Conservation (phyloP, 2,113 vertebrate genomes). For the Platysternon megacephalum region DNA sequence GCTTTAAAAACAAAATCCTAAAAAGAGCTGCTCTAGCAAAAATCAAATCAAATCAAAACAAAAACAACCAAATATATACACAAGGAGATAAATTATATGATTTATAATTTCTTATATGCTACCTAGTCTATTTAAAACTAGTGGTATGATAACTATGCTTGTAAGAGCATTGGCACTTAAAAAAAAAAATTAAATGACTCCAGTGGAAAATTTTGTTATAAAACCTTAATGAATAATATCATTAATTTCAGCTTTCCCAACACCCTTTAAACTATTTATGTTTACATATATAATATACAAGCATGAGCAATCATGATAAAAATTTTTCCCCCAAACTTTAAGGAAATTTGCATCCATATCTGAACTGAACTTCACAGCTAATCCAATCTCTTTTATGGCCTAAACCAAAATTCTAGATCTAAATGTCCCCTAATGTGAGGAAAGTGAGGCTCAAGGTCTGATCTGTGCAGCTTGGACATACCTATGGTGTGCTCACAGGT, state of each 20-base stretch:
- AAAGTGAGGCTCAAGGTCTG: too few relatives aligned
- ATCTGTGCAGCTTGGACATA: too few relatives aligned
- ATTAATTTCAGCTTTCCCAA: rapidly evolving
- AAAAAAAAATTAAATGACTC: too few relatives aligned
- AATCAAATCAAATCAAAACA: neutral
- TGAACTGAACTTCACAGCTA: neutral
- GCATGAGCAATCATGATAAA: neutral
- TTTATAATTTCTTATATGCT: neutral
- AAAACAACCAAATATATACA: neutral
- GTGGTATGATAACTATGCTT: neutral
- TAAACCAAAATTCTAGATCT: neutral
- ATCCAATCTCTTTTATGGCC: neutral
- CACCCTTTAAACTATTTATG: neutral
- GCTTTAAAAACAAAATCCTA: neutral
- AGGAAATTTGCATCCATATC: neutral
- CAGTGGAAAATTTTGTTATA: neutral
- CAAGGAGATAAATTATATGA: neutral
- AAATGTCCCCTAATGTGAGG: neutral
- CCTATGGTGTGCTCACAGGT: too few relatives aligned
- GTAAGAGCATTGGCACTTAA: neutral
- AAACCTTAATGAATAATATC: neutral
- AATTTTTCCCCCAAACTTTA: neutral
- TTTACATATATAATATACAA: neutral
- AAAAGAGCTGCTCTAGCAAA: neutral
- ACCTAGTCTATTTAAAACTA: neutral